Base-by-base conservation (phyloP, 1,140 invertebrate species). In the Panagrolaimus sp. region DNA sequence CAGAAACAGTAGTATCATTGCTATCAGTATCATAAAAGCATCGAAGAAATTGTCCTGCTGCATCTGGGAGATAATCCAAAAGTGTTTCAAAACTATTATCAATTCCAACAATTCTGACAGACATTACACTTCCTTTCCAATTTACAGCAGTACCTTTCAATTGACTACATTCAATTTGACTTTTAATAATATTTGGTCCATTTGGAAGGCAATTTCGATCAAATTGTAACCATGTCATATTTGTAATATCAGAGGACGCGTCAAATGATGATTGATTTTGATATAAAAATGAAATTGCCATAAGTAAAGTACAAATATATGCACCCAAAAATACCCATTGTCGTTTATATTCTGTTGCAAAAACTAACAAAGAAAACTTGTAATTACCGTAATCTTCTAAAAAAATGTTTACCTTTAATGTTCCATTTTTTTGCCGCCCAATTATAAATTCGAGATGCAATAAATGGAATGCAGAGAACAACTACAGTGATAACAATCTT, bases 221-320 rank as follows among this genome's bases (percentile, higher is more conserved):
- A 53, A 79, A 79, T 57, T 75, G 67, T 42, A 62, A 62, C 78
- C 78, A 79, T 14, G 79, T 79, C 71, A 81, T 74, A 57, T 81
- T 79, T 8, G 78, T 79, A 9, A 74, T 51, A 13, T 81, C 69
- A 7, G 68, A 68, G 43, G 66, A 47, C 16, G 67, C 51, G 67
- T 77, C 78, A 38, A 69, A 79, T 42, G 66, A 57, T 13, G 71
- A 65, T 9, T 71, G 67, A 11, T 71, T 68, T 68, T 81, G 73
- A 64, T 79, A 79, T 9, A 79, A 53, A 57, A 81, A 81, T 25
- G 79, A 79, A 25, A 79, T 77, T 20, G 73, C 68, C 75, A 77
- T 75, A 5, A 79, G 61, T n/a, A 80, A 65, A 11, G 66, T 61
- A n/a, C 47, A 57, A 16, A 79, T 43, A 53, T 79, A 79, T n/a